Percentiles rank a stretch among this genome's conserved stretches.
Conservation (phyloP, 2,113 vertebrate species). For the Rattus norvegicus region GRCr8 NC_086033.1:11122501-11123000, state of each 20-base stretch:
- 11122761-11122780: constrained; percentile 34
- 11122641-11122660: background rate
- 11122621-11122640: constrained; percentile 56
- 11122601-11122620: constrained; percentile 61
- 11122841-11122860: constrained; percentile 20
- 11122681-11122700: background rate
- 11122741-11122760: background rate
- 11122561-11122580: constrained; percentile 74
- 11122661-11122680: background rate
- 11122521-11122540: constrained; percentile 55
- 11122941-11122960: background rate
- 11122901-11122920: background rate
- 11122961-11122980: background rate
- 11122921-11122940: background rate
- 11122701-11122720: background rate
- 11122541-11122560: constrained; percentile 71
- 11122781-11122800: background rate
- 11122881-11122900: background rate
- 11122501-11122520: constrained; percentile 10
- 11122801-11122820: background rate
- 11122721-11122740: background rate
- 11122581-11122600: constrained; percentile 67
- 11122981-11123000: background rate
- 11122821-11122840: background rate
- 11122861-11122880: background rate